Percentiles rank a stretch among this genome's conserved stretches.
phyloP scores from a whole-genome alignment of 2,797 vertebrate genomes.

The Florisuga fusca region DNA sequence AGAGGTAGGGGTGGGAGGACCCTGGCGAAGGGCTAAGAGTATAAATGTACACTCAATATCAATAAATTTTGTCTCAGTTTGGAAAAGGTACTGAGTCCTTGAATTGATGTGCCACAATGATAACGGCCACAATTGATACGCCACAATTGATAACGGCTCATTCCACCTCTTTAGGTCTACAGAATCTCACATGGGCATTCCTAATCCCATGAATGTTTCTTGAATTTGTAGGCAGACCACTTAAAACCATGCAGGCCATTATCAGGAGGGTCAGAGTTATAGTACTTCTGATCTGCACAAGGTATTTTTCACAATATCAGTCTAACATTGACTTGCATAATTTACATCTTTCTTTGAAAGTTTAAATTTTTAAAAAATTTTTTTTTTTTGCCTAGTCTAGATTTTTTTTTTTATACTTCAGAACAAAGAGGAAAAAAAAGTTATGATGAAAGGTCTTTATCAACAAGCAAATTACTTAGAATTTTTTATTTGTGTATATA shows the following conservation, averaged over 20 bases:
- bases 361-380: not conserved
- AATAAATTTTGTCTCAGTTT: too few species aligned
- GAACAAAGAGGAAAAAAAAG: not conserved
- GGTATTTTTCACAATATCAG: not conserved
- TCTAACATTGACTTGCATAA: not conserved
- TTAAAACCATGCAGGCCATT: not conserved
- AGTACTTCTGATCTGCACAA: not conserved
- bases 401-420: not conserved
- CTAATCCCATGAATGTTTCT: not conserved
- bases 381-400: not conserved
- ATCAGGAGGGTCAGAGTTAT: not conserved
- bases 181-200: not conserved
- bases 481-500: not conserved
- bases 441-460: not conserved
- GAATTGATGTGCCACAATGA: too few species aligned
- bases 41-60: too few species aligned
- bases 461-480: not conserved
- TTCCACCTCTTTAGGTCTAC: not conserved
- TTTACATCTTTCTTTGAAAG: not conserved
- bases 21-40: too few species aligned
- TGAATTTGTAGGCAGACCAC: not conserved
- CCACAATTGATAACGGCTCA: not conserved
- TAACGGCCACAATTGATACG: too few species aligned
- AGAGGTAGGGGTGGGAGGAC: too few species aligned
- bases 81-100: too few species aligned